These are phyloP conservation scores for Buteo buteo DNA, from an alignment of 2,113 vertebrate genomes.

Conservation along the genomic window DNA sequence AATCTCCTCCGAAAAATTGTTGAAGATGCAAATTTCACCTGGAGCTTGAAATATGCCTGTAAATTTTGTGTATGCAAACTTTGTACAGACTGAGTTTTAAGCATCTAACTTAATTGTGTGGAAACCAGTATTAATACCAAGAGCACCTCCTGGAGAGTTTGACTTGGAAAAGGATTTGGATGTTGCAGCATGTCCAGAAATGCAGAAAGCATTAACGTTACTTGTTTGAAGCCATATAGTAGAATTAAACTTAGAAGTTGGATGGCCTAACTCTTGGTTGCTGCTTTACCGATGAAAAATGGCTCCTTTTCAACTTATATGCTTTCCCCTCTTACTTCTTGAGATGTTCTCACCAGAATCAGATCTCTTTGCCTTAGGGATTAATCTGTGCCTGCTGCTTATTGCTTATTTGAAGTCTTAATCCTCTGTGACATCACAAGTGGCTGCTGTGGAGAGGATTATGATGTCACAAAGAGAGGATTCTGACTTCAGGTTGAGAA, in stretches of 20 bases:
- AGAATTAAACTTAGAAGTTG: not conserved
- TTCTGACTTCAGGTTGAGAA: constrained; percentile 60
- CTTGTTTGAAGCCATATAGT: not conserved
- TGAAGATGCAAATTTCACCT: not conserved
- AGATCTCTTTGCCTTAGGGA: constrained; percentile 47
- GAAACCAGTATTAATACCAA: not conserved
- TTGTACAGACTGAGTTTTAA: not conserved
- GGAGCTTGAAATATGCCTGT: not conserved
- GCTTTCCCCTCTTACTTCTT: constrained; percentile 40
- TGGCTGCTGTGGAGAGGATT: constrained; percentile 56
- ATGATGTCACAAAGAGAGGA: constrained; percentile 64
- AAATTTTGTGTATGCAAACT: not conserved
- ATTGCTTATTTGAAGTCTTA: constrained; percentile 63
- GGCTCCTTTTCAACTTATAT: constrained; percentile 27
- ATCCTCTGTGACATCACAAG: constrained; percentile 63
- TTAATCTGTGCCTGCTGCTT: constrained; percentile 40
- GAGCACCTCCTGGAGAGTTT: not conserved
- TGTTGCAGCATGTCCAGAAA: not conserved
- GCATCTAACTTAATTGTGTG: not conserved
- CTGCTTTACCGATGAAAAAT: not conserved
- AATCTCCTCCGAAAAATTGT: not conserved
- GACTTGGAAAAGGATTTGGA: not conserved
- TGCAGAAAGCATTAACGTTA: not conserved
- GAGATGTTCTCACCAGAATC: constrained; percentile 58
- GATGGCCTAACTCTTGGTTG: not conserved